These are phyloP conservation scores for Pangasius krempfi DNA, from an alignment of 2,797 vertebrate species.

Conservation along the genomic window DNA sequence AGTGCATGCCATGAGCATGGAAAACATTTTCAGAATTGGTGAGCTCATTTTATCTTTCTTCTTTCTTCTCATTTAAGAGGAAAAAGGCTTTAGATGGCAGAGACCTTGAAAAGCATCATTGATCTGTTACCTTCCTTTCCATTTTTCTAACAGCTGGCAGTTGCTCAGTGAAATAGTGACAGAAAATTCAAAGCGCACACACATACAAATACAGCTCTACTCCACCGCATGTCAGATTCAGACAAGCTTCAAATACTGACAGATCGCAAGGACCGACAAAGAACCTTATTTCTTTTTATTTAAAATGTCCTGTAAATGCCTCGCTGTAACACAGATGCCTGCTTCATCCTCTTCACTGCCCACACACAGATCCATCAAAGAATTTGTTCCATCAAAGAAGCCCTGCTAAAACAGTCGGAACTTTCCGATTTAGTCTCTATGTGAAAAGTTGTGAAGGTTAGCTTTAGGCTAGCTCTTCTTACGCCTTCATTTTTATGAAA, in stretches of 20 bases:
- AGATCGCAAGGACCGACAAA: background rate
- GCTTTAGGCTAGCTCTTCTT: background rate
- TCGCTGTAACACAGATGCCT: background rate
- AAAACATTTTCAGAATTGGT: background rate
- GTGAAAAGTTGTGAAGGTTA: background rate
- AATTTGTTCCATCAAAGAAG: background rate
- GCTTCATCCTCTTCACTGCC: background rate
- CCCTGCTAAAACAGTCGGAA: background rate
- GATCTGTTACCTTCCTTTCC: background rate
- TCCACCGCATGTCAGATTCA: background rate
- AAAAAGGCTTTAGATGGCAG: background rate
- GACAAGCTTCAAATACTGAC: background rate
- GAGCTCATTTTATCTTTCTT: background rate
- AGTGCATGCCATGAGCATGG: background rate
- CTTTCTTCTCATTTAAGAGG: background rate
- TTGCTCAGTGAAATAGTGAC: background rate
- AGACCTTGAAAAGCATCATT: background rate
- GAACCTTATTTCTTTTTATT: background rate
- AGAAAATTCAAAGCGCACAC: background rate
- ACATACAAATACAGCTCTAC: background rate
- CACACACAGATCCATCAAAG: background rate
- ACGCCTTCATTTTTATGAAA: background rate
- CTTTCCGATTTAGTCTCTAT: background rate
- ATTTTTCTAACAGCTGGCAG: background rate
- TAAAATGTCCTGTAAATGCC: background rate